Evolutionary conservation across 2,113 vertebrate species (phyloP), one percentile per base, ranked within the genome.

Genomic region (Brachyistius frenatus): DNA sequence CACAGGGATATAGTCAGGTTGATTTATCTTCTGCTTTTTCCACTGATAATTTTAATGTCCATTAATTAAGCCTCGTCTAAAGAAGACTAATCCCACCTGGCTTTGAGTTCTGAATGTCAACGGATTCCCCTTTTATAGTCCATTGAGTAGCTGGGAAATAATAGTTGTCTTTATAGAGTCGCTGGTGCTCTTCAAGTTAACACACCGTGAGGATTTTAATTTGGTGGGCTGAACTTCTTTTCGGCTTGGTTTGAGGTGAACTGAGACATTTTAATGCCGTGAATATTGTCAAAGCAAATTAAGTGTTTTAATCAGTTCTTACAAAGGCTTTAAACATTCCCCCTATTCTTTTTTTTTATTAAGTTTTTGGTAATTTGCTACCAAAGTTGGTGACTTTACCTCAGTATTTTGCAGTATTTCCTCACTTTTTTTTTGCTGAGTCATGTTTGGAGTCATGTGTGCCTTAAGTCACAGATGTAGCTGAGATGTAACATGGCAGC

Each of bases 101-200:
- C 56, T 88, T 63, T 61, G 66, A 76, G 36, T 72, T 64, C 54
- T 78, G 73, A 66, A 70, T 89, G 72, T 77, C 46, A 84, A 49
- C 44, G 13, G 46, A 31, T 66, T 66, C 47, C 67, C 74, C 14
- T 74, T 33, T 76, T 44, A 73, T 41, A 58, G 41, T 37, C 55
- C 23, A 37, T n/a, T 15, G 9, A 73, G 31, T 16, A 58, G 33
- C 32, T 3, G 41, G 13, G 53, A 54, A 60, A 83, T 73, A 69
- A 68, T 80, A 53, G 76, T 80, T 36, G 36, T 71, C 68, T 72
- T 55, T 35, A 13, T 65, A 71, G 71, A 70, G 63, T 57, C 31
- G 33, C 62, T 60, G 23, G 32, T 50, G 10, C 57, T 70, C 69
- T 67, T 61, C 31, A 37, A 66, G 56, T 70, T 33, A 47, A 61